Percentiles rank a stretch among this genome's conserved stretches.
phyloP scores from a whole-genome alignment of 1,140 invertebrate genomes.

The Zaprionus gabonicus region DNA sequence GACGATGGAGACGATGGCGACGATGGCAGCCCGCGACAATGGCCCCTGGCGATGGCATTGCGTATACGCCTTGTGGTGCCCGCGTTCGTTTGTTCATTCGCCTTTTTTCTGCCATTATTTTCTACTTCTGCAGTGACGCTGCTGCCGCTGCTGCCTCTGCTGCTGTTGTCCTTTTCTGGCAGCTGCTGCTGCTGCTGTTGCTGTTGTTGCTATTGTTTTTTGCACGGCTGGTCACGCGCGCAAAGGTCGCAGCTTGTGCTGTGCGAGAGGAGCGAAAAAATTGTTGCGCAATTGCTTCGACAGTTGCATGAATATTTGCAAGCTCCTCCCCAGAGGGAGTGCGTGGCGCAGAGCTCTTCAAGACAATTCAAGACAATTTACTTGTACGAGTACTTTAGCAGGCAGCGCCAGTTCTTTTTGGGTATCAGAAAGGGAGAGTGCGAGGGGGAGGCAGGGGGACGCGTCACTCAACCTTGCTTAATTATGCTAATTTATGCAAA shows the following conservation, averaged over 20 bases:
- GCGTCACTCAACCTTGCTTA: constrained; percentile 58
- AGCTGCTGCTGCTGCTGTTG: neutral
- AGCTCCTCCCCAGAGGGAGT: neutral
- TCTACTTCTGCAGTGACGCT: constrained; percentile 64
- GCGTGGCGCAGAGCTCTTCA: constrained; percentile 1
- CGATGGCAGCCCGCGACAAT: constrained; percentile 40
- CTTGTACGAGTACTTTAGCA: constrained; percentile 24
- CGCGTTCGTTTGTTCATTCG: constrained; percentile 8
- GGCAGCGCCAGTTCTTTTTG: neutral
- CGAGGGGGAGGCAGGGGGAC: too few species aligned
- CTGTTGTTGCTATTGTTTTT: constrained; percentile 20
- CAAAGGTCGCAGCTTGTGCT: constrained; percentile 43
- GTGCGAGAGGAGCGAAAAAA: constrained; percentile 31
- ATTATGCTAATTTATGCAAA: constrained; percentile 82
- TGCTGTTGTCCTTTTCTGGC: constrained; percentile 17
- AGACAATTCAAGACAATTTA: constrained; percentile 44
- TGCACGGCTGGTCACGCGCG: constrained; percentile 62
- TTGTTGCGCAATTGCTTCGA: constrained; percentile 52
- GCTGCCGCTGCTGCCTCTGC: neutral
- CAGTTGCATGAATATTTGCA: constrained; percentile 34
- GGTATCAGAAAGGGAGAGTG: too few species aligned
- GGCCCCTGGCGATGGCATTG: constrained; percentile 56
- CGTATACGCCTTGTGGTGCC: constrained; percentile 64
- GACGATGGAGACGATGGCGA: constrained; percentile 33
- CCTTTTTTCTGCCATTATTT: constrained; percentile 57